Evolutionary conservation across 2,888 invertebrate species (phyloP).

Genomic region (Seira musarum): DNA sequence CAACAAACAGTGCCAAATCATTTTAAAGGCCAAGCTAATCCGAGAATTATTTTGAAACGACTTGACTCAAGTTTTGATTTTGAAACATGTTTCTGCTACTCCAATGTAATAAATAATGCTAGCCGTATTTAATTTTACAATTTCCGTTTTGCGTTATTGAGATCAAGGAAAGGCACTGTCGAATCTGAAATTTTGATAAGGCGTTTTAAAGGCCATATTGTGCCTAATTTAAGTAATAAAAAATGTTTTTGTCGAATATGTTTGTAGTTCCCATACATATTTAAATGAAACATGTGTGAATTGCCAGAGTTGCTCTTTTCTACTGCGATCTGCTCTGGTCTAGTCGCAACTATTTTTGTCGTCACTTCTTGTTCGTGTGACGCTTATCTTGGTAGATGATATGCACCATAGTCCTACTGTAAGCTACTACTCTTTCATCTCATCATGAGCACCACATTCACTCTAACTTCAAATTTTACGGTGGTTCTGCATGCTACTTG

Average conservation of each 20-base stretch:
- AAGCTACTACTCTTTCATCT: too few species aligned
- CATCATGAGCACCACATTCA: neutral
- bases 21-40: neutral
- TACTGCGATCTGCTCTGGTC: neutral
- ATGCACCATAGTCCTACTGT: too few species aligned
- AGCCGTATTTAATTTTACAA: neutral
- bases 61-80: neutral
- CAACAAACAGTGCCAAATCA: neutral
- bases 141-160: neutral
- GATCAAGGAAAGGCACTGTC: neutral
- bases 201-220: slow-evolving; percentile 2
- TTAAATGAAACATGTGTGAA: neutral
- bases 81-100: neutral
- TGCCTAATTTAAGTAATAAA: neutral
- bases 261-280: too few species aligned
- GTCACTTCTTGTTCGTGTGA: slow-evolving; percentile 5
- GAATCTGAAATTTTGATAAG: neutral
- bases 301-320: neutral
- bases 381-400: too few species aligned
- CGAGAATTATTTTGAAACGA: neutral
- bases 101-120: too few species aligned
- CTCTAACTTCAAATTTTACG: neutral
- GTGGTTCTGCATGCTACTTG: neutral
- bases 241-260: neutral
- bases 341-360: slow-evolving; percentile 5